Conservation (phyloP, 2,113 vertebrate species). For the Indri indri region DNA sequence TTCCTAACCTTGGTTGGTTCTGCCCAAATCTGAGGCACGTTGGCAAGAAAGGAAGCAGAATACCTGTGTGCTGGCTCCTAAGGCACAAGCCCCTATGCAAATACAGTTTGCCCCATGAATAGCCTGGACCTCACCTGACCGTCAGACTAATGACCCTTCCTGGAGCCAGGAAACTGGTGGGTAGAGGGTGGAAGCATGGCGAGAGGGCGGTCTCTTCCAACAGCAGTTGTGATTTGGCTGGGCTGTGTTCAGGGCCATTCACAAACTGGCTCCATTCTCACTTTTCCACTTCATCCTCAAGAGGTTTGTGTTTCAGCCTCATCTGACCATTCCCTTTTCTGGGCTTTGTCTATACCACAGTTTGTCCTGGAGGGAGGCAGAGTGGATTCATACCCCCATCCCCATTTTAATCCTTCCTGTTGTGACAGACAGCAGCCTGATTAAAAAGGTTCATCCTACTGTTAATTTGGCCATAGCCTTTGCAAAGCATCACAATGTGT, state of each 20-base stretch:
- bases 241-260: background rate
- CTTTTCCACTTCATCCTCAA: background rate
- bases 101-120: accelerated
- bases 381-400: background rate
- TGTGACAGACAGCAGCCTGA: slow-evolving; percentile 5
- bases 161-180: background rate
- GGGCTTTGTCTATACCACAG: background rate
- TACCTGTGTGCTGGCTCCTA: accelerated
- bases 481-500: background rate
- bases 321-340: background rate
- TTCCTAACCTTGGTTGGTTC: background rate
- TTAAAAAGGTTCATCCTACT: background rate
- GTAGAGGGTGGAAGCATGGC: background rate
- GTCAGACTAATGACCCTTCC: too few relatives aligned
- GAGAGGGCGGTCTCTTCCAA: background rate
- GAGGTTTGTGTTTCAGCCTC: background rate
- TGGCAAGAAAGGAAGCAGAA: background rate
- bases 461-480: background rate
- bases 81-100: background rate
- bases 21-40: background rate
- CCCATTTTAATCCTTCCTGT: background rate
- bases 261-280: background rate
- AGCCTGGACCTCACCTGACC: background rate
- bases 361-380: background rate
- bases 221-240: background rate